Evolutionary conservation across 2,888 invertebrate species (phyloP).

Genomic region (Callinectes sapidus): DNA sequence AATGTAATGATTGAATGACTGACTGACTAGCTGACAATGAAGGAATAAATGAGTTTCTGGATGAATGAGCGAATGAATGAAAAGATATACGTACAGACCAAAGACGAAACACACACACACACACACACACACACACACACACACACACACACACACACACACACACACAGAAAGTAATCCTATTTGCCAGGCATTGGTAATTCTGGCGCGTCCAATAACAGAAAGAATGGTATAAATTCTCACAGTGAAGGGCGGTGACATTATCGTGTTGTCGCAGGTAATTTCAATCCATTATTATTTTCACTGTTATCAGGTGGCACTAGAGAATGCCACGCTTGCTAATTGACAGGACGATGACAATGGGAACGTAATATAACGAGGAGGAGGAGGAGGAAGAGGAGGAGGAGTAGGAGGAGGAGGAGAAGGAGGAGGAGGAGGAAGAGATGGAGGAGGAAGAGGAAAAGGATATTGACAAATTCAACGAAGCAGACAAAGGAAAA

Average conservation of each 20-base stretch:
- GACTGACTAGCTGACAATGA: too few species aligned
- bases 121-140: conserved; percentile 25
- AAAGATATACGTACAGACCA: too few species aligned
- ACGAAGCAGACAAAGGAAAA: too few species aligned
- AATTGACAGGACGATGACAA: conserved; percentile 10
- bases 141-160: conserved; percentile 25
- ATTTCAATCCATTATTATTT: neutral
- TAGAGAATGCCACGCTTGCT: neutral
- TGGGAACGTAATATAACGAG: neutral
- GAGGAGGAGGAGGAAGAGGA: too few species aligned
- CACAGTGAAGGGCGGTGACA: neutral
- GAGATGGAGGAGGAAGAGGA: conserved; percentile 1
- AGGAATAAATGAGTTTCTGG: too few species aligned
- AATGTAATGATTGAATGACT: too few species aligned
- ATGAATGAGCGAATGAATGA: too few species aligned
- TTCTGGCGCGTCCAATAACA: neutral
- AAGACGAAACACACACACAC: neutral
- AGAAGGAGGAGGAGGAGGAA: neutral
- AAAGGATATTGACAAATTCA: neutral
- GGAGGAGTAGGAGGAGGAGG: neutral
- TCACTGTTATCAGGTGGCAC: neutral
- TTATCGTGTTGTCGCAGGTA: neutral
- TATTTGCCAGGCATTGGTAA: too few species aligned
- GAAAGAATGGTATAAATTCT: neutral
- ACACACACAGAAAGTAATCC: neutral